Percentiles rank a stretch among this genome's conserved stretches.
phyloP scores from a whole-genome alignment of 2,113 vertebrate genomes.

The Pogonocichla stellata region DNA sequence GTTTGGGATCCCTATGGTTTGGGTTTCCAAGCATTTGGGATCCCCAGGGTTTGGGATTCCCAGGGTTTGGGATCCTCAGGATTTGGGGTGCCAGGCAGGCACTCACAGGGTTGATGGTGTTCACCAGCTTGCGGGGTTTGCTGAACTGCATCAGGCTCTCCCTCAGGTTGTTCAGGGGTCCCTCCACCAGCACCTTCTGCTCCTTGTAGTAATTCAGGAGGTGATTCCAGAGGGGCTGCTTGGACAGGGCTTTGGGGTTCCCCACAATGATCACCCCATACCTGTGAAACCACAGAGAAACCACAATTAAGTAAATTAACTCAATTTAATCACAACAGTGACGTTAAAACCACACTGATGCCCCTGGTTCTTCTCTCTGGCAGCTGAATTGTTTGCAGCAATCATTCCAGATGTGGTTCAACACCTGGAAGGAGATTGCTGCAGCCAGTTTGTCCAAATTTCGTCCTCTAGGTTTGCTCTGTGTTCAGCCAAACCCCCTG shows the following conservation, averaged over 20 bases:
- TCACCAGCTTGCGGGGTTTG: conserved; percentile 97
- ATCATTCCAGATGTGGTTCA: neutral
- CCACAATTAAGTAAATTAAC: fast-evolving
- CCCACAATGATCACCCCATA: conserved; percentile 98
- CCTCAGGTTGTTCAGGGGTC: conserved; percentile 95
- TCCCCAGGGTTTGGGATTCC: neutral
- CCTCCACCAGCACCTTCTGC: conserved; percentile 97
- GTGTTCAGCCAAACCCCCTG: fast-evolving
- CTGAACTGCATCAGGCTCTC: conserved; percentile 99
- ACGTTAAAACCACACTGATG: fast-evolving
- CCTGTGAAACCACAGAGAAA: conserved; percentile 44
- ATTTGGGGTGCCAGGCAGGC: neutral
- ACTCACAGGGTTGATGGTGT: conserved; percentile 97
- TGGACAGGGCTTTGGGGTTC: conserved; percentile 96
- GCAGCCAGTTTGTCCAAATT: neutral
- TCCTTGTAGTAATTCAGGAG: conserved; percentile 98
- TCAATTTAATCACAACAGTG: too few relatives aligned
- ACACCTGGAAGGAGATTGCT: neutral
- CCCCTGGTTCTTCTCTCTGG: fast-evolving
- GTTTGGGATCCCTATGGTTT: too few relatives aligned
- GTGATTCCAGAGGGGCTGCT: conserved; percentile 98
- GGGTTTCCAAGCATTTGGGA: too few relatives aligned
- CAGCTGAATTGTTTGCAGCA: neutral
- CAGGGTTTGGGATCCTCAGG: too few relatives aligned
- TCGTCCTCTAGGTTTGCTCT: neutral